phyloP scores from a whole-genome alignment of 2,113 vertebrate species.

The Aspidoscelis tigris region DNA sequence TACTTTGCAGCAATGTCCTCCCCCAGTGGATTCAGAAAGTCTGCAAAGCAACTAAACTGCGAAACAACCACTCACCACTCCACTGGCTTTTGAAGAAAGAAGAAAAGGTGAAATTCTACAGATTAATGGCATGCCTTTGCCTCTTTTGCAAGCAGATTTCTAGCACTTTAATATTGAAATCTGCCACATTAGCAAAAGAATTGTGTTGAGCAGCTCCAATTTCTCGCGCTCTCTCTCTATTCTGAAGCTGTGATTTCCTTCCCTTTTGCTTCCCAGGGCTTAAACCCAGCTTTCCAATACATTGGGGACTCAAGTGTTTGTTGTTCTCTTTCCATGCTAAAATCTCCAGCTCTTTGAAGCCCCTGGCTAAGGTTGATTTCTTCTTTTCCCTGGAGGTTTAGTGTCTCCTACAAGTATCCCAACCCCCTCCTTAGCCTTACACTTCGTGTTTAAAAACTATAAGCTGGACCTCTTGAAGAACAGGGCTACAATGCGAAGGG shows the following conservation, averaged over 20 bases:
- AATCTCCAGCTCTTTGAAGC: constrained; percentile 59
- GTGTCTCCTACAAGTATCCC: constrained; percentile 9
- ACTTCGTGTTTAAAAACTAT: neutral
- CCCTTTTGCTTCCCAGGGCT: constrained; percentile 68
- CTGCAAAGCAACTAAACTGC: constrained; percentile 32
- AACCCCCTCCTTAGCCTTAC: neutral
- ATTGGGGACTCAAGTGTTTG: constrained; percentile 62
- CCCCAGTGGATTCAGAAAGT: constrained; percentile 35
- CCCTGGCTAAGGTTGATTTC: constrained; percentile 12
- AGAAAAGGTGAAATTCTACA: constrained; percentile 47
- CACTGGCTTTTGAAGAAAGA: constrained; percentile 18
- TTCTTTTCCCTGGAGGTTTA: neutral
- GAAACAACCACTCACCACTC: constrained; percentile 42
- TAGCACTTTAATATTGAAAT: constrained; percentile 81
- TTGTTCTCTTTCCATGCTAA: constrained; percentile 54
- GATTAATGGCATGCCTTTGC: constrained; percentile 67
- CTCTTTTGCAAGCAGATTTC: constrained; percentile 77
- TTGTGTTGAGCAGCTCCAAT: constrained; percentile 72
- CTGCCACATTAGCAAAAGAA: constrained; percentile 82
- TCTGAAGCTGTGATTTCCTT: constrained; percentile 75
- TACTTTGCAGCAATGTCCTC: constrained; percentile 42
- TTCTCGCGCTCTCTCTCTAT: constrained; percentile 43
- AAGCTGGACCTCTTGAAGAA: neutral
- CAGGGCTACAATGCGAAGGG: neutral
- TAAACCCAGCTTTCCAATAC: constrained; percentile 64